phyloP scores from a whole-genome alignment of 2,113 vertebrate species.

The Saimiri boliviensis region DNA sequence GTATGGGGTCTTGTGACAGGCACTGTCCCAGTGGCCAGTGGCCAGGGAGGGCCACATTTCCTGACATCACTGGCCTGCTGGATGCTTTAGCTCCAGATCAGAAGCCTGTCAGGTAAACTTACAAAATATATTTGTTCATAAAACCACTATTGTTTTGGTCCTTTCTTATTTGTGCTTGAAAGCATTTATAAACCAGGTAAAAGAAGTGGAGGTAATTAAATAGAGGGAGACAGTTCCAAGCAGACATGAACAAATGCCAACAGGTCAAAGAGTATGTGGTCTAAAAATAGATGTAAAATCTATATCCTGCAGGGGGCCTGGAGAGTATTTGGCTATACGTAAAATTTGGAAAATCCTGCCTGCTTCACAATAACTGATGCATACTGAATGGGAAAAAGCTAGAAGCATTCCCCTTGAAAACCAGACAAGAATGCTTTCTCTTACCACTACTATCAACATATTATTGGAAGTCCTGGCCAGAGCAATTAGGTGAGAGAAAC shows the following conservation, averaged over 20 bases:
- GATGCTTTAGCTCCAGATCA: background rate
- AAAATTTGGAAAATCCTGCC: background rate
- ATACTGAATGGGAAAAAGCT: no score
- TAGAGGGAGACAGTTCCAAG: background rate
- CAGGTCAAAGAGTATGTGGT: background rate
- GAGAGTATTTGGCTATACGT: background rate
- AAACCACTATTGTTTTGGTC: background rate
- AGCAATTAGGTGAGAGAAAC: no score
- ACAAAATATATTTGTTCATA: background rate
- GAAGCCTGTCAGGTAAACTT: background rate
- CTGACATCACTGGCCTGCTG: background rate
- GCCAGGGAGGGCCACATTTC: rapidly evolving
- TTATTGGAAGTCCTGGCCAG: no score
- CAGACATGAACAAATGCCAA: background rate
- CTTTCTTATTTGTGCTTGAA: background rate
- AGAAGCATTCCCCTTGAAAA: no score
- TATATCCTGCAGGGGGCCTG: background rate
- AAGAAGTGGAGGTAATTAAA: background rate
- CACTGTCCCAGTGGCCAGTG: background rate
- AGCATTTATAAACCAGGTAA: background rate
- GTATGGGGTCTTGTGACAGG: background rate
- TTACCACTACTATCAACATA: no score
- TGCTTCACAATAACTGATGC: background rate
- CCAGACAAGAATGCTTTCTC: no score
- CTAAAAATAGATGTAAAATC: background rate